These are phyloP conservation scores for Lycia hirtaria DNA, from an alignment of 2,888 invertebrate genomes.

Conservation along the genomic window DNA sequence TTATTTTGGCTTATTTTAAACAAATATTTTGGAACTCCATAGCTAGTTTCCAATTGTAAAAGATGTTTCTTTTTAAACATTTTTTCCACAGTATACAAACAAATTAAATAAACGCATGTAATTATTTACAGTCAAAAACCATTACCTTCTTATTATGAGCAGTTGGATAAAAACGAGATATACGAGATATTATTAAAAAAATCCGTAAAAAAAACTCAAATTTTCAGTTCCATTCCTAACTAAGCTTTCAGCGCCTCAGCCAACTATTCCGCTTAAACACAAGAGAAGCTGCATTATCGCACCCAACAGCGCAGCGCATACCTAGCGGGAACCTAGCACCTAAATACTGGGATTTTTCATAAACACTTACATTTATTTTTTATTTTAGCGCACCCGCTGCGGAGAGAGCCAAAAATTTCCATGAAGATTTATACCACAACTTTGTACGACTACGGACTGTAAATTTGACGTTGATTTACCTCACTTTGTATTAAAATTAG, in stretches of 20 bases:
- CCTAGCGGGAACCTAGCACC: neutral
- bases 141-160: too few species aligned
- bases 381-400: too few species aligned
- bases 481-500: constrained; percentile 27
- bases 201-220: neutral
- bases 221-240: neutral
- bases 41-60: too few species aligned
- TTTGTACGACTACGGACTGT: constrained; percentile 26
- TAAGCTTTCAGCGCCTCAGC: too few species aligned
- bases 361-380: constrained; percentile 21
- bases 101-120: too few species aligned
- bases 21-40: too few species aligned
- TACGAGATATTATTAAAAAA: too few species aligned
- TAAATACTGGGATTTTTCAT: constrained; percentile 22
- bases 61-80: too few species aligned
- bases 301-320: neutral
- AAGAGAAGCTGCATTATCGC: constrained; percentile 9
- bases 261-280: neutral
- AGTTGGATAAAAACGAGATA: too few species aligned
- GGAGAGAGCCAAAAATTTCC: constrained; percentile 29
- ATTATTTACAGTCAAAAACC: too few species aligned
- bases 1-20: too few species aligned
- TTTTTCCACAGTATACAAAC: too few species aligned
- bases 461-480: constrained; percentile 38
- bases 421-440: constrained; percentile 39